Evolutionary conservation across 2,113 vertebrate species (phyloP).

Genomic region (Hyla sarda): DNA sequence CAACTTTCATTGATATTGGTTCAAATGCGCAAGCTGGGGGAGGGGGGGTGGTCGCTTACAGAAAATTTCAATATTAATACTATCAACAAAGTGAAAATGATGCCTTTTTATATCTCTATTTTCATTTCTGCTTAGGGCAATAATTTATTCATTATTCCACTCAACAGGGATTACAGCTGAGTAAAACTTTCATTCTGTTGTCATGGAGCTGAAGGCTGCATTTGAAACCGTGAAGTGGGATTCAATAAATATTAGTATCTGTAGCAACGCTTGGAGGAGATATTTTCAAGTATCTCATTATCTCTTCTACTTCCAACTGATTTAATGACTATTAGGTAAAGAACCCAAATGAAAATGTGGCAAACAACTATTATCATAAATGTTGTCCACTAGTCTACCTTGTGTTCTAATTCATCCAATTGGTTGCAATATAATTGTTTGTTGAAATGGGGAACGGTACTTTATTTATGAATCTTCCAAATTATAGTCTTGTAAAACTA

Average conservation of each 20-base stretch:
- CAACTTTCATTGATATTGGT: conserved; percentile 55
- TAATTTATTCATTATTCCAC: conserved; percentile 66
- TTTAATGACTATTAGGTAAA: conserved; percentile 66
- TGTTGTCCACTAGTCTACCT: conserved; percentile 47
- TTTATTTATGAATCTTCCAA: neutral
- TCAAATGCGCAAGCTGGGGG: conserved; percentile 58
- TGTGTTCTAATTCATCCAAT: conserved; percentile 1
- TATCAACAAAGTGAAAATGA: conserved; percentile 63
- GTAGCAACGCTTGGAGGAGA: conserved; percentile 64
- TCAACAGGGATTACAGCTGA: conserved; percentile 58
- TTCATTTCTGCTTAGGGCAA: conserved; percentile 64
- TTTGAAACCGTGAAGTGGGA: conserved; percentile 63
- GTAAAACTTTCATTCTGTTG: conserved; percentile 62
- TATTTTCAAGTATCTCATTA: conserved; percentile 65
- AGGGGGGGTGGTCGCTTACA: conserved; percentile 45
- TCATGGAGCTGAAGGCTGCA: conserved; percentile 61
- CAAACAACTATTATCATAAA: conserved; percentile 65
- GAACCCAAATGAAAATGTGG: conserved; percentile 59
- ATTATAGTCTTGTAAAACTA: neutral
- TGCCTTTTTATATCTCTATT: conserved; percentile 65
- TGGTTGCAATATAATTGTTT: neutral
- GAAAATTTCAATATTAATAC: conserved; percentile 64
- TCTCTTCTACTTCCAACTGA: conserved; percentile 59
- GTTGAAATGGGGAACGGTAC: neutral
- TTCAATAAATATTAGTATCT: conserved; percentile 69